phyloP scores from a whole-genome alignment of 2,113 vertebrate species.

The Pongo pygmaeus region DNA sequence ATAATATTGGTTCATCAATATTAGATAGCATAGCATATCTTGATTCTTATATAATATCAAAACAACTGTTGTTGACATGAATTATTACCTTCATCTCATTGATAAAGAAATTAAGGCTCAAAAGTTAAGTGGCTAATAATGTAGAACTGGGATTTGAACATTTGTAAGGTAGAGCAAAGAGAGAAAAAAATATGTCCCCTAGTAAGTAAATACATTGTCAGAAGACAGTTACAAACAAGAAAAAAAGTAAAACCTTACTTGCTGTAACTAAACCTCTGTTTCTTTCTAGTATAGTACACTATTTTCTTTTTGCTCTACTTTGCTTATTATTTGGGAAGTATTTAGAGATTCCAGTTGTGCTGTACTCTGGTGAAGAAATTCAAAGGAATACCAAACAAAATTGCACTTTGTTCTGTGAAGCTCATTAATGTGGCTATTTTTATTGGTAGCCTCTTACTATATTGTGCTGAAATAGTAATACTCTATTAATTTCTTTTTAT shows the following conservation, averaged over 20 bases:
- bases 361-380: background rate
- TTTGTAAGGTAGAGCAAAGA: background rate
- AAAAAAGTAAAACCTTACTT: background rate
- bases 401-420: background rate
- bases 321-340: background rate
- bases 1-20: background rate
- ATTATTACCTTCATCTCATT: background rate
- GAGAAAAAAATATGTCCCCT: background rate
- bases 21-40: background rate
- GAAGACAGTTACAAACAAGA: background rate
- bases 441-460: background rate
- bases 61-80: background rate
- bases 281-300: background rate
- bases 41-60: background rate
- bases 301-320: background rate
- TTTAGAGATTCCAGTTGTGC: background rate
- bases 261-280: background rate
- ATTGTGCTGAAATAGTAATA: background rate
- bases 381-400: background rate
- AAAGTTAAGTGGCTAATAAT: background rate
- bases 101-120: background rate
- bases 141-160: background rate
- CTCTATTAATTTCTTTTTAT: constrained; percentile 1
- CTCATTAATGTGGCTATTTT: background rate
- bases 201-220: background rate